Evolutionary conservation across 2,888 invertebrate genomes (phyloP), one percentile per base, ranked within the genome.

Genomic region (Cataglyphis livida): DNA sequence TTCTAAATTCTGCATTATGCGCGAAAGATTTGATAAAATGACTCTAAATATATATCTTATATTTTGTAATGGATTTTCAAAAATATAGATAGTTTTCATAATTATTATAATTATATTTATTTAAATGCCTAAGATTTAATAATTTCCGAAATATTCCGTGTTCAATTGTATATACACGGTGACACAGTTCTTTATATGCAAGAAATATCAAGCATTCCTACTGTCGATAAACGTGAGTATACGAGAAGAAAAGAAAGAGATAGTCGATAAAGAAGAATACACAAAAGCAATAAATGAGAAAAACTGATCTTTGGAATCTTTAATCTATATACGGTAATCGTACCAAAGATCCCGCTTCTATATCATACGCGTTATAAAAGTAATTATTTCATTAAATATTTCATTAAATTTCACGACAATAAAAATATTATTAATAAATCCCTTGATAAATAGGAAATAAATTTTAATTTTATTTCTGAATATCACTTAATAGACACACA

Each of bases 231-330:
- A 78, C 18, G 59, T 21, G 70, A 21, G 18, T 38, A n/a, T 28
- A 21, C 12, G 18, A 54, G 65, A 48, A 75, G 51, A 54, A 21
- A 41, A 12, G 25, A 75, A 51, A 51, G 25, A 54, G 76, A 76
- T 78, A 57, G 70, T 44, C 78, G 78, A 70, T 78, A 78, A 78
- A 3, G 78, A 32, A 78, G 78, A 44, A 41, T 54, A 18, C 51
- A 65, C 54, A 66, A n/a, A 21, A 66, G 32, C 41, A 15, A 44
- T 41, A 28, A 70, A 70, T 48, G 18, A 21, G 54, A 44, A 44
- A 44, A 44, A 59, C 28, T 6, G 2, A 28, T 28, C 28, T 28
- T 28, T 28, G 28, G 28, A 28, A 28, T 18, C 15, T 59, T 59
- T 59, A 28, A 59, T 59, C 59, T 25, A 7, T 51, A 51, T 6